phyloP scores from a whole-genome alignment of 2,113 vertebrate species.

The Naja naja region DNA sequence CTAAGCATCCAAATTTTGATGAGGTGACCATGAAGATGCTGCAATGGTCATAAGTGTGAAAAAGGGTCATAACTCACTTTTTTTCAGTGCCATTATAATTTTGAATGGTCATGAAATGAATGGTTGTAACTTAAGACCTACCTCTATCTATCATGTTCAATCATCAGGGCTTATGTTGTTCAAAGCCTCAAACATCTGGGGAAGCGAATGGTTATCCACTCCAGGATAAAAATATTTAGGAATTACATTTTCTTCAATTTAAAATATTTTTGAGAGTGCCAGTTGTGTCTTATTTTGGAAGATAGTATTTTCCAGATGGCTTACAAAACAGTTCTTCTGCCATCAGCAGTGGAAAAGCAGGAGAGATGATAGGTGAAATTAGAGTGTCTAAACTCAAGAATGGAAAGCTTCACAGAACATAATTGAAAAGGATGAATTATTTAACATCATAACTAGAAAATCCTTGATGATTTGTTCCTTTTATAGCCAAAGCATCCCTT shows the following conservation, averaged over 20 bases:
- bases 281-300: conserved; percentile 3
- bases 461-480: background rate
- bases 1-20: background rate
- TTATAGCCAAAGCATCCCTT: background rate
- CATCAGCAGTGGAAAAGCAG: background rate
- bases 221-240: conserved; percentile 9
- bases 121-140: background rate
- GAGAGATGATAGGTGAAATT: background rate
- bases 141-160: background rate
- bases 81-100: background rate
- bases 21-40: background rate
- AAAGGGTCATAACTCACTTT: background rate
- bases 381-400: background rate
- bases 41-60: background rate
- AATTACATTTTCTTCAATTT: background rate
- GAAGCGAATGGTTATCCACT: background rate
- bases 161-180: background rate
- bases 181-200: background rate
- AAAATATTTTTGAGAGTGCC: conserved; percentile 18
- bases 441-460: background rate
- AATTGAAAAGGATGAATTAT: background rate
- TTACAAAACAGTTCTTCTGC: background rate
- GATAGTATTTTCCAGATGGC: background rate
- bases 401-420: background rate
- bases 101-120: background rate